Evolutionary conservation across 2,797 vertebrate genomes (phyloP).

Genomic region (Ispidina picta): DNA sequence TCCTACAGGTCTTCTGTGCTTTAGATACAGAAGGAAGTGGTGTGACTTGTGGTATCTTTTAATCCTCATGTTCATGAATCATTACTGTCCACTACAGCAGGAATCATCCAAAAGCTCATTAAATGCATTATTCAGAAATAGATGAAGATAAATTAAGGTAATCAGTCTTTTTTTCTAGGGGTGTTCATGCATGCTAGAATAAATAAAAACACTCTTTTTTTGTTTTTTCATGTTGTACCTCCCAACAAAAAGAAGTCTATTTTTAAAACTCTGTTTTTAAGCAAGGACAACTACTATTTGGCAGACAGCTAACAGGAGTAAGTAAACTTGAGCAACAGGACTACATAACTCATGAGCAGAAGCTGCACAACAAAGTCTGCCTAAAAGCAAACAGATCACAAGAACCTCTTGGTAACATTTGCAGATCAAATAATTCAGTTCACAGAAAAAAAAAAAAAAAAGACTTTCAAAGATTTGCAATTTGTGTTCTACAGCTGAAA

Average conservation of each 20-base stretch:
- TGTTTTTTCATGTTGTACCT: neutral
- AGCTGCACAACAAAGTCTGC: neutral
- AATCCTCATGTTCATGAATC: neutral
- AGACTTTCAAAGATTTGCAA: neutral
- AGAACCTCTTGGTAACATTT: neutral
- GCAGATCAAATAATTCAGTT: neutral
- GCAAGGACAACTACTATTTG: neutral
- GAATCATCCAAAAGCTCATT: neutral
- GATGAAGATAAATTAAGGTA: neutral
- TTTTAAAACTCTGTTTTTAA: neutral
- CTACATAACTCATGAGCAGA: neutral
- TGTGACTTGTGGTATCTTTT: neutral
- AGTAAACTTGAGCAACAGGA: neutral
- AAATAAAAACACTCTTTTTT: neutral
- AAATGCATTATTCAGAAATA: neutral
- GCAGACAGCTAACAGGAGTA: neutral
- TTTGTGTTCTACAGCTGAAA: neutral
- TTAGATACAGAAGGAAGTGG: neutral
- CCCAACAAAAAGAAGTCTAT: neutral
- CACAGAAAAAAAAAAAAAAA: neutral
- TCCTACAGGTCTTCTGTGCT: neutral
- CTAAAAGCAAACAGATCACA: neutral
- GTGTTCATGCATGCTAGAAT: neutral
- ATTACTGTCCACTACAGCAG: neutral
- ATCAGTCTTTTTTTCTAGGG: neutral